These are phyloP conservation scores for Aleiodes leptofemur DNA, from an alignment of 2,888 invertebrate species.

Conservation along the genomic window DNA sequence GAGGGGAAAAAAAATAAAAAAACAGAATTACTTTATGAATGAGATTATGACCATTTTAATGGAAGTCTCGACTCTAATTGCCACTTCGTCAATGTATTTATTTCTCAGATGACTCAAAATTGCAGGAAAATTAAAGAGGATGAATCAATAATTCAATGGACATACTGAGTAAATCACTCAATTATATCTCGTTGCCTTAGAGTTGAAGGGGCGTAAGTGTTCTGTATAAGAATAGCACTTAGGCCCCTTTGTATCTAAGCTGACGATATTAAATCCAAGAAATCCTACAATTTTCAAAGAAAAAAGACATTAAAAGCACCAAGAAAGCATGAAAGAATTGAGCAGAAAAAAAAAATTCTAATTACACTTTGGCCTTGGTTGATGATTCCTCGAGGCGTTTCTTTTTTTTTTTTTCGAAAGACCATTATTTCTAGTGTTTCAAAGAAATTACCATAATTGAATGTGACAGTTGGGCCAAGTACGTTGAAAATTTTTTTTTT, in stretches of 20 bases:
- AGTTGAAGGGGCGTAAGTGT: too few relatives aligned
- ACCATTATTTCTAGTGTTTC: slow-evolving; percentile 15
- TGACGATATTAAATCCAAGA: too few relatives aligned
- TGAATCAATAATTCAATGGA: slow-evolving; percentile 11
- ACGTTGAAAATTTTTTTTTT: slow-evolving; percentile 25
- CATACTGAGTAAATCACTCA: not conserved
- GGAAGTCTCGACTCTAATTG: slow-evolving; percentile 12
- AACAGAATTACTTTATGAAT: not conserved
- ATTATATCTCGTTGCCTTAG: not conserved
- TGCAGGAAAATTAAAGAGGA: slow-evolving; percentile 12
- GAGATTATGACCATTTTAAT: slow-evolving; percentile 1
- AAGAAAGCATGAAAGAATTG: too few relatives aligned
- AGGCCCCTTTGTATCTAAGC: too few relatives aligned
- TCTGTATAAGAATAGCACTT: too few relatives aligned
- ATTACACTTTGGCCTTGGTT: slow-evolving; percentile 16
- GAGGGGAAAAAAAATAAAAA: too few relatives aligned
- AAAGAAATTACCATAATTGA: slow-evolving; percentile 37
- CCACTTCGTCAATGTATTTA: not conserved
- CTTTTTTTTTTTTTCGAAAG: not conserved
- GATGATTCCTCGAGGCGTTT: not conserved
- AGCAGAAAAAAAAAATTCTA: not conserved
- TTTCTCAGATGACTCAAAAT: not conserved
- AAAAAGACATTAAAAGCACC: too few relatives aligned
- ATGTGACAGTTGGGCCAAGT: slow-evolving; percentile 40
- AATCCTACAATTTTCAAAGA: too few relatives aligned